Evolutionary conservation across 1,140 invertebrate genomes (phyloP).

Genomic region (Fopius arisanus): DNA sequence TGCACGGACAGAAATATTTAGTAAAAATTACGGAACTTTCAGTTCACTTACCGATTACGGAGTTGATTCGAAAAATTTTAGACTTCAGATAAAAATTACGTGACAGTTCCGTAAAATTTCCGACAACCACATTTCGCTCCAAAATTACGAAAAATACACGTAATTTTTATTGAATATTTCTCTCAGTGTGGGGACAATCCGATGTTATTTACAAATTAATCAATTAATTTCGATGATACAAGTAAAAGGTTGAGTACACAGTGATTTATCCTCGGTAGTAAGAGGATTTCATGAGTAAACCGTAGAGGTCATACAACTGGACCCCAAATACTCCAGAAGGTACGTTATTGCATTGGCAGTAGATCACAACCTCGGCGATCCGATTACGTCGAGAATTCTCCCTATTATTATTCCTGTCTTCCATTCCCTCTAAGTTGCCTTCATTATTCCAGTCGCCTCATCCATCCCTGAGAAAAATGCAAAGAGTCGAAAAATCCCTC

Average conservation of each 20-base stretch:
- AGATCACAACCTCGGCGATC: not conserved
- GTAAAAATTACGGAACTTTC: no score
- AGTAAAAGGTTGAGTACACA: not conserved
- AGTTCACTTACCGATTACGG: no score
- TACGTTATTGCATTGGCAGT: not conserved
- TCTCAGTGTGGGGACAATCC: no score
- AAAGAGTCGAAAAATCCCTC: not conserved
- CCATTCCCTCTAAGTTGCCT: not conserved
- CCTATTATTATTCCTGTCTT: not conserved
- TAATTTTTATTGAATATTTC: no score
- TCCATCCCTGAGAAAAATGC: not conserved
- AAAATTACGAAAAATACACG: no score
- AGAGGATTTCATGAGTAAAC: conserved; percentile 9
- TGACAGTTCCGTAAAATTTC: no score
- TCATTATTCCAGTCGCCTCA: not conserved
- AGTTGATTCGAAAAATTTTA: no score
- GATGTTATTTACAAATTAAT: not conserved
- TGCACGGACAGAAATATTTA: no score
- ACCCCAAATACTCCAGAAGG: not conserved
- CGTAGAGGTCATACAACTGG: not conserved
- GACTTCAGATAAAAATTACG: no score
- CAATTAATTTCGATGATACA: not conserved
- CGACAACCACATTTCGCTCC: no score
- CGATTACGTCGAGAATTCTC: not conserved
- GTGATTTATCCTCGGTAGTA: not conserved